phyloP scores from a whole-genome alignment of 2,888 invertebrate genomes.

The Polietes domitor region DNA sequence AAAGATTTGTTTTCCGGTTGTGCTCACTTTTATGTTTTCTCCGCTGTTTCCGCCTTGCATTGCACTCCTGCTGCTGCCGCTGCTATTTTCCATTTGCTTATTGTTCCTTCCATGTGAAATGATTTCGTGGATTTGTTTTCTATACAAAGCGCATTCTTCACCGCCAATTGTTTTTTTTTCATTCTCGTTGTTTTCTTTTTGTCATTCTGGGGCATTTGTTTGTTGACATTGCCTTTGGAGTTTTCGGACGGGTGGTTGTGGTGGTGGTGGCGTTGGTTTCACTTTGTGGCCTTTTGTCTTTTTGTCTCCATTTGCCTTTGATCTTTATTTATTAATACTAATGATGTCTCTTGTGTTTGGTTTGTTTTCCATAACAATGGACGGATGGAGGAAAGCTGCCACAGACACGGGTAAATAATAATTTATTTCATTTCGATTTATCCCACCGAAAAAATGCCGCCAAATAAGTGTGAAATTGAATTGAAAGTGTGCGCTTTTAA shows the following conservation, averaged over 20 bases:
- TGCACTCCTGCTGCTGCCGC: constrained; percentile 35
- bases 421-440: constrained; percentile 56
- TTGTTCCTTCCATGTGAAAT: constrained; percentile 36
- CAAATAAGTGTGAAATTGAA: constrained; percentile 58
- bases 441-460: neutral
- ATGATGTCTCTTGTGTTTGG: constrained; percentile 63
- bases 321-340: constrained; percentile 71
- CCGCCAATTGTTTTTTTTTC: constrained; percentile 73
- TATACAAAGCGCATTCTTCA: constrained; percentile 43
- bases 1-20: constrained; percentile 69
- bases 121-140: constrained; percentile 34
- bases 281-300: constrained; percentile 64
- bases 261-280: constrained; percentile 73
- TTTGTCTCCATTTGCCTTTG: constrained; percentile 65
- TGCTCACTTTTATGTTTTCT: constrained; percentile 66
- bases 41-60: constrained; percentile 55
- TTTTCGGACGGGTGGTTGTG: constrained; percentile 64
- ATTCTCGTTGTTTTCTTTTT: constrained; percentile 45
- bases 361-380: constrained; percentile 41
- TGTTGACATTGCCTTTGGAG: constrained; percentile 39
- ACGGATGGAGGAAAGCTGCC: constrained; percentile 3
- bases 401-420: constrained; percentile 59
- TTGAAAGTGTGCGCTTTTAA: constrained; percentile 44
- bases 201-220: constrained; percentile 57
- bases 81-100: constrained; percentile 26